Percentiles rank a stretch among this genome's conserved stretches.
Conservation (phyloP, 2,113 vertebrate species). For the Lophochroa leadbeateri region DNA sequence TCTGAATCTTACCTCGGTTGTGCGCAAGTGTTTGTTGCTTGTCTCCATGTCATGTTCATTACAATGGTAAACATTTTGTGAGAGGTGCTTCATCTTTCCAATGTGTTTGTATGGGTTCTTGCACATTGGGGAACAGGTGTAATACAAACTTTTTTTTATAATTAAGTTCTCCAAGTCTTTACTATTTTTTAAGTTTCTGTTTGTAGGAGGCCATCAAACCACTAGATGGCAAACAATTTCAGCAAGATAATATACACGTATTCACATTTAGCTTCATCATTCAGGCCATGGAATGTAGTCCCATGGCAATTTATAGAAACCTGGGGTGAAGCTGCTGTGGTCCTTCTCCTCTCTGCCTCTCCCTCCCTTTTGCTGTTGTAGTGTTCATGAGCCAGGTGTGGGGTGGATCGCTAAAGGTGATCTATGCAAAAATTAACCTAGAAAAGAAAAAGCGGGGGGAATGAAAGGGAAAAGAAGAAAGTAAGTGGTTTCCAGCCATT, state of each 20-base stretch:
- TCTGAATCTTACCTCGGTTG: neutral
- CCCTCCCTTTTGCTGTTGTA: neutral
- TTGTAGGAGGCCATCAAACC: neutral
- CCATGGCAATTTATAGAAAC: neutral
- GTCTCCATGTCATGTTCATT: neutral
- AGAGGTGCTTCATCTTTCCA: neutral
- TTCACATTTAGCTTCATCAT: neutral
- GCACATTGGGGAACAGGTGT: neutral
- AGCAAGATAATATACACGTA: neutral
- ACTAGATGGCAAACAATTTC: conserved; percentile 51
- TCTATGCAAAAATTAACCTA: neutral
- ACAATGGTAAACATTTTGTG: neutral
- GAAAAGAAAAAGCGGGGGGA: neutral
- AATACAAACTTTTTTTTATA: neutral
- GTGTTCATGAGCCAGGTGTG: neutral
- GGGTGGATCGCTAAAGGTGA: neutral
- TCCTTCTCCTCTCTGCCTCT: neutral
- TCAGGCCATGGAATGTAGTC: neutral
- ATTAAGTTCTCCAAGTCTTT: neutral
- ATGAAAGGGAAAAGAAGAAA: neutral
- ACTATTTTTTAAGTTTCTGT: neutral
- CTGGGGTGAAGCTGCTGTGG: neutral
- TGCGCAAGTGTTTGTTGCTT: neutral
- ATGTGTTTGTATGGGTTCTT: neutral
- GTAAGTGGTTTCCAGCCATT: neutral